Evolutionary conservation across 2,113 vertebrate species (phyloP).

Genomic region (Athene noctua): DNA sequence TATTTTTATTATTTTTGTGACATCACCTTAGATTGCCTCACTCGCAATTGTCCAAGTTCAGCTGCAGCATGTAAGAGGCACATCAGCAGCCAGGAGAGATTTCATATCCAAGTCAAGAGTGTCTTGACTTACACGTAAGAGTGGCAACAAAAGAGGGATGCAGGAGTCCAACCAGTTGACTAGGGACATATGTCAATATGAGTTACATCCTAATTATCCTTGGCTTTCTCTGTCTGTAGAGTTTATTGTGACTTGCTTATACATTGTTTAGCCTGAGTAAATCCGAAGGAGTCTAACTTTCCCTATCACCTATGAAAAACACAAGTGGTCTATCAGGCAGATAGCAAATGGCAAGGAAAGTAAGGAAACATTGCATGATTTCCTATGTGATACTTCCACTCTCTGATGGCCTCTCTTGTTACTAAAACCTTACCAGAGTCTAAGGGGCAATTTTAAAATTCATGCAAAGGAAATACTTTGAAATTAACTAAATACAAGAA

Average conservation of each 20-base stretch:
- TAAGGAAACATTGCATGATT: neutral
- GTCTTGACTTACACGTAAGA: neutral
- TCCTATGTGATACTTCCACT: neutral
- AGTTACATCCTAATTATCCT: neutral
- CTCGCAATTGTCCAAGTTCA: neutral
- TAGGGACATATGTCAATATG: neutral
- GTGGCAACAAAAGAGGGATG: neutral
- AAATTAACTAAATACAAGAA: neutral
- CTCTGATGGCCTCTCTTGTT: neutral
- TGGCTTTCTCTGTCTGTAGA: neutral
- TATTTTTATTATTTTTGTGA: neutral
- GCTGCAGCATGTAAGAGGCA: neutral
- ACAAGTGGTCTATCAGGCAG: neutral
- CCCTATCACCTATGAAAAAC: neutral
- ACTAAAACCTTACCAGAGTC: neutral
- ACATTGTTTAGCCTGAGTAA: neutral
- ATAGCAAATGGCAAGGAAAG: neutral
- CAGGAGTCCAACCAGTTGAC: neutral
- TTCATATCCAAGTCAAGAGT: neutral
- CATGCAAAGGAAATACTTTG: neutral
- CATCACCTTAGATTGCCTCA: neutral
- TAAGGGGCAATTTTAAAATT: neutral
- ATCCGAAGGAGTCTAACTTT: neutral
- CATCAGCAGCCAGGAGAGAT: neutral
- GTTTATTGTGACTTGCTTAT: neutral